Evolutionary conservation across 2,797 vertebrate species (phyloP).

Genomic region (Podarcis siculus): DNA sequence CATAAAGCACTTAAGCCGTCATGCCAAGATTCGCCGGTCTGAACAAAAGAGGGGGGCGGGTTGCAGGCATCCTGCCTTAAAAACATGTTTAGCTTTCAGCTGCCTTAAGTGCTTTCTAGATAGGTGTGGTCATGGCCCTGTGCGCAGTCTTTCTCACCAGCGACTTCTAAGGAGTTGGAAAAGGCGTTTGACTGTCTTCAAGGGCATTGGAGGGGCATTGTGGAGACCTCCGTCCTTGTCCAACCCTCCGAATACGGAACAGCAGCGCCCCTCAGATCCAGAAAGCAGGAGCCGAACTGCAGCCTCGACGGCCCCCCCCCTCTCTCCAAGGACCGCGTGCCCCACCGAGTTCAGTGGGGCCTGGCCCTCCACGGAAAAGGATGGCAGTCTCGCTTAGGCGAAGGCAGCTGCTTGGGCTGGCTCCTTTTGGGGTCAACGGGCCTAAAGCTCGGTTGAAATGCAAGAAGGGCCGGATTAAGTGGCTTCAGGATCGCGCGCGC

Average conservation of each 20-base stretch:
- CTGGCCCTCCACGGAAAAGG: not conserved
- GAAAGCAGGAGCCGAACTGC: not conserved
- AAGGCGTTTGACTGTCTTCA: not conserved
- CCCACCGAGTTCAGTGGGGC: too few relatives aligned
- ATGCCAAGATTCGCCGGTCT: conserved; percentile 3
- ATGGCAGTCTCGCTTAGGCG: not conserved
- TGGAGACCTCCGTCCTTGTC: not conserved
- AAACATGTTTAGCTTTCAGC: not conserved
- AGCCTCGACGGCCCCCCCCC: not conserved
- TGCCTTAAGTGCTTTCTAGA: conserved; percentile 3
- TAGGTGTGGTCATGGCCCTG: not conserved
- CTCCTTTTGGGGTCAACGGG: not conserved
- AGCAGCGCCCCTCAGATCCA: not conserved
- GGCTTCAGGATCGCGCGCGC: too few relatives aligned
- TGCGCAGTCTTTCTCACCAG: not conserved
- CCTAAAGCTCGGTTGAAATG: not conserved
- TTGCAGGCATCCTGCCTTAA: not conserved
- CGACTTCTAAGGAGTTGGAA: not conserved
- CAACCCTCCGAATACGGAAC: not conserved
- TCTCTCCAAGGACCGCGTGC: not conserved
- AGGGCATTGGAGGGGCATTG: not conserved
- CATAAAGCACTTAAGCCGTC: conserved; percentile 20
- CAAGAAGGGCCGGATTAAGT: not conserved
- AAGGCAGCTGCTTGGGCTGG: not conserved
- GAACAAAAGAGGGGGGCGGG: not conserved